A percentile compares a stretch with the other conserved stretches of the same genome.
Conservation (phyloP, 1,140 invertebrate genomes). For the Steinernema khuongi region DNA sequence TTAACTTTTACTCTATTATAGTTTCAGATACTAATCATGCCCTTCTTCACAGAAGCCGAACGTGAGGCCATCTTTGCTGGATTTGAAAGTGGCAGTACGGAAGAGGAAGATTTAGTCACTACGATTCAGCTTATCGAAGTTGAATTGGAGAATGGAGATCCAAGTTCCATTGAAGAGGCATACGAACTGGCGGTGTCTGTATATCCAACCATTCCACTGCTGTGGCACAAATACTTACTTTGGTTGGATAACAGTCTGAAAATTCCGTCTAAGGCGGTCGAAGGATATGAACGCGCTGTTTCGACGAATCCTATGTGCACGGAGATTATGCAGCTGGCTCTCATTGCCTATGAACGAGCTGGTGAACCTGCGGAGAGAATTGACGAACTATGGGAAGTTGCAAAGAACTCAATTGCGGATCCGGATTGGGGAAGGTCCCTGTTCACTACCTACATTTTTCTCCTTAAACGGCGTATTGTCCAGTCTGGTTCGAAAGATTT, state of each 20-base stretch:
- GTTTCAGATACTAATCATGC: background rate
- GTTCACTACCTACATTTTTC: constrained; percentile 29
- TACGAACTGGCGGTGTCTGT: background rate
- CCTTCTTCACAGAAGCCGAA: background rate
- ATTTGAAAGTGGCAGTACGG: background rate
- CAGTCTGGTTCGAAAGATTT: constrained; percentile 19
- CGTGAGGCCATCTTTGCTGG: background rate
- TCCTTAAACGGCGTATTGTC: constrained; percentile 23
- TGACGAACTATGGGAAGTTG: constrained; percentile 22
- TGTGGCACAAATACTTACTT: background rate
- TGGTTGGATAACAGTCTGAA: constrained; percentile 27
- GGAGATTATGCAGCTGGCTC: constrained; percentile 25
- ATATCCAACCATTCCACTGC: background rate
- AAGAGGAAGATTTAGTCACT: background rate
- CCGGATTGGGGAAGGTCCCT: constrained; percentile 18
- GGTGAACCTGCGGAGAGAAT: constrained; percentile 15
- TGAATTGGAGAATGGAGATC: background rate
- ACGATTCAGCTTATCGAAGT: background rate
- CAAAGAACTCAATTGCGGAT: constrained; percentile 21
- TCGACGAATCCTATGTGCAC: constrained; percentile 15
- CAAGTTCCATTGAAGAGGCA: background rate
- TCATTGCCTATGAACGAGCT: constrained; percentile 25
- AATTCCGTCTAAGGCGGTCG: constrained; percentile 25
- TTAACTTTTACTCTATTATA: background rate
- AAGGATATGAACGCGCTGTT: constrained; percentile 26